Base-by-base conservation (phyloP, 2,113 vertebrate genomes). In the Callospermophilus lateralis region DNA sequence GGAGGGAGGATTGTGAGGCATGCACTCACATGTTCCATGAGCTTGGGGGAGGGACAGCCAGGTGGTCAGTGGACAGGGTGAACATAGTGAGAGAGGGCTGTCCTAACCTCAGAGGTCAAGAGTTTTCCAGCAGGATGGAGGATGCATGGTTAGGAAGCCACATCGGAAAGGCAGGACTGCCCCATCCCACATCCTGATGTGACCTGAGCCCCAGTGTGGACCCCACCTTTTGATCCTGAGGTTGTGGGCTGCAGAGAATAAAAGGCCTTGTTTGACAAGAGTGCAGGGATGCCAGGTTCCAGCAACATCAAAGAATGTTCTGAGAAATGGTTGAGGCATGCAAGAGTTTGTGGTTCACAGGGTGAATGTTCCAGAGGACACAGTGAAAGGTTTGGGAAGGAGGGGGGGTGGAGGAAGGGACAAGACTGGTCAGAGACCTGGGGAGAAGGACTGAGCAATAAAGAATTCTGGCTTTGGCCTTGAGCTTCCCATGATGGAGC, bases 21-120 rank as follows among this genome's bases (percentile, higher is more conserved):
- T 0, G 10, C 37, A 8, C 28, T 48, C 53, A 45, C 28, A 8
- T 16, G 19, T 9, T 63, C 8, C 2, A 0, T 24, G 45, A n/a
- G 30, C n/a, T 3, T 45, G 8, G n/a, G 83, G 45, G 48, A 61
- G 32, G 45, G 12, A 24, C 42, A 13, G 2, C 20, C 17, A 53
- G 72, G n/a, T 10, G 72, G 42, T 45, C 30, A 26, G 34, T 9
- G 70, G 13, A 0, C 42, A 45, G 63, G n/a, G 4, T 63, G 45
- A 55, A 45, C 17, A 42, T 8, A 19, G 8, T 8, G 4, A 10
- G 10, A 51, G 61, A 58, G 15, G 22, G 32, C 55, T 45, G 55
- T 55, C 4, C 0, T 4, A 17, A 48, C 51, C 70, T 70, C 70
- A 22, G 4, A 65, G 13, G 19, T 37, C 65, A 34, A 19, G 45